These are phyloP conservation scores for Eptatretus burgeri DNA, from an alignment of 2,113 vertebrate species.

Conservation along the genomic window DNA sequence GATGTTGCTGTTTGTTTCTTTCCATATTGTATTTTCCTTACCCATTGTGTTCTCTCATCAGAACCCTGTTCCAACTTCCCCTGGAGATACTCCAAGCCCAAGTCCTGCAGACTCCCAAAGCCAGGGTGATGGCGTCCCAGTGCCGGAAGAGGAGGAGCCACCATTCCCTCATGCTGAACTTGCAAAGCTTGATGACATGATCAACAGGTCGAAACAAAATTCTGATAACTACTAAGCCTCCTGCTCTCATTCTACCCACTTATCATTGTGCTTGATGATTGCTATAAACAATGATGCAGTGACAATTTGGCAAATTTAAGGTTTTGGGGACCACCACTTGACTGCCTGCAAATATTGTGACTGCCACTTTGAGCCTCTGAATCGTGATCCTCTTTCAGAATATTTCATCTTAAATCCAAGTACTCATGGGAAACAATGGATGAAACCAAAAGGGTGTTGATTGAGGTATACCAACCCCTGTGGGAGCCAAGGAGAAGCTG, in stretches of 20 bases:
- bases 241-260: too few relatives aligned
- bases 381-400: too few relatives aligned
- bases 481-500: too few relatives aligned
- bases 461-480: too few relatives aligned
- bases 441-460: too few relatives aligned
- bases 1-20: background rate
- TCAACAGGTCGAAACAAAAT: constrained; percentile 39
- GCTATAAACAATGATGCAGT: background rate
- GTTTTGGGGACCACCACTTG: background rate
- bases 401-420: too few relatives aligned
- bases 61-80: constrained; percentile 90
- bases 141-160: constrained; percentile 69
- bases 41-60: constrained; percentile 16
- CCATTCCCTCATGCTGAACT: constrained; percentile 95
- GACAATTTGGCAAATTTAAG: background rate
- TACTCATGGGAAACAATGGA: too few relatives aligned
- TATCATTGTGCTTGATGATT: too few relatives aligned
- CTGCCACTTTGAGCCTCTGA: too few relatives aligned
- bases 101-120: constrained; percentile 41
- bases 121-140: background rate
- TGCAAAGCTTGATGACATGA: constrained; percentile 99
- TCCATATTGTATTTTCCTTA: constrained; percentile 10
- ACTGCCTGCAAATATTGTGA: too few relatives aligned
- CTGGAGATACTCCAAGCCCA: constrained; percentile 93
- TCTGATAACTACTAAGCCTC: too few relatives aligned